Base-by-base conservation (phyloP, 2,888 invertebrate genomes). In the Drosophila mayaguana region DNA sequence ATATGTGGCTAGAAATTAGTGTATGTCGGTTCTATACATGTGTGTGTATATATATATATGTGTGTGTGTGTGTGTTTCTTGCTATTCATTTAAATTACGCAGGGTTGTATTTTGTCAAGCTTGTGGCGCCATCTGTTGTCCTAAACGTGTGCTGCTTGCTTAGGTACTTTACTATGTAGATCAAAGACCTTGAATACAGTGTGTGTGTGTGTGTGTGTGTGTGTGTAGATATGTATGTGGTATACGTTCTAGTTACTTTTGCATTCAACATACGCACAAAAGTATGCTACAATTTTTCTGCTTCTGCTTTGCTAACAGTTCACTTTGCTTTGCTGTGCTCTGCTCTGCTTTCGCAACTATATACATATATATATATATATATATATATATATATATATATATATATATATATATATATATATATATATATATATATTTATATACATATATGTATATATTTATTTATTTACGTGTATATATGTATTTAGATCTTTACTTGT, bases 301-400 rank as follows among this genome's bases (percentile, higher is more conserved):
- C 22, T 38, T 36, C 14, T n/a, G n/a, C 20, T 22, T 40, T 40
- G 53, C 66, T 56, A 68, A 81, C 84, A 78, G 89, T 89, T 88
- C 76, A 75, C 85, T 89, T 83, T 89, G 88, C 88, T 88, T 87
- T 74, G 81, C 66, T 72, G n/a, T 14, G 36, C 85, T 89, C 89
- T 81, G 88, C 85, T 87, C 81, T 74, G 78, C 63, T 59, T 20
- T 16, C 32, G 32, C 32, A 11, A 32, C 14, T 38, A 16, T 50
- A 20, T 67, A 48, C 67, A 12, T 48, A 28, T 53, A 32, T 12
- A 32, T 32, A 28, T 50, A 18, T 32, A 8, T 51, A 2, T 51
- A 48, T 66, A 2, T 51, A 36, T 16, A 36, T 14, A 48, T 28
- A 9, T 28, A 9, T 32, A 18, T 32, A 67, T 66, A 12, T 25